These are phyloP conservation scores for Leptinotarsa rubiginosa DNA, from an alignment of 2,888 invertebrate genomes.

Conservation along the genomic window DNA sequence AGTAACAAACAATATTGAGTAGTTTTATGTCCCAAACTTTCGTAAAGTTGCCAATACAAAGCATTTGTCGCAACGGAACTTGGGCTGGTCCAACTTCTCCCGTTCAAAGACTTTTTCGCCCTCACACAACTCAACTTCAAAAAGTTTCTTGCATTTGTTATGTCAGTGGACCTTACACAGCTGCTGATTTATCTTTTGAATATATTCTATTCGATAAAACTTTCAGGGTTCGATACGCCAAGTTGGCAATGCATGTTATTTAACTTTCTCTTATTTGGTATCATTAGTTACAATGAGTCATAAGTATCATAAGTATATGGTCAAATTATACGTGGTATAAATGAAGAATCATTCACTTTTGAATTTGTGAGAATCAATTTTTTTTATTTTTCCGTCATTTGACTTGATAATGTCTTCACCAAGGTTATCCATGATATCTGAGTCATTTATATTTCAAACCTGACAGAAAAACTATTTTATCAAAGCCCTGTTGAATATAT, in stretches of 20 bases:
- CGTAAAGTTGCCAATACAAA: constrained; percentile 50
- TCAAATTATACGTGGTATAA: too few species aligned
- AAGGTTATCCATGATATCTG: too few species aligned
- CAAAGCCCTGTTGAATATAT: too few species aligned
- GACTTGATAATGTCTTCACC: too few species aligned
- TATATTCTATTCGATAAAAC: constrained; percentile 61
- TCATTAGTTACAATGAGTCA: neutral
- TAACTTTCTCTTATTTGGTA: neutral
- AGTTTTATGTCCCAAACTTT: constrained; percentile 31
- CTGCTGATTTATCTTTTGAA: constrained; percentile 62
- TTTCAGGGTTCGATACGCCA: constrained; percentile 43
- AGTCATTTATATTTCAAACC: too few species aligned
- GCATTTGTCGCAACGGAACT: constrained; percentile 43
- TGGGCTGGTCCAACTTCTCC: constrained; percentile 45
- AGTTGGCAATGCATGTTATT: neutral
- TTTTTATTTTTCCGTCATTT: too few species aligned
- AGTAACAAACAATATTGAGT: too few species aligned
- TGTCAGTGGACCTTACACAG: constrained; percentile 63
- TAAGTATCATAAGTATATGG: too few species aligned
- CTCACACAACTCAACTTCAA: constrained; percentile 25
- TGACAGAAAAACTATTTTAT: too few species aligned
- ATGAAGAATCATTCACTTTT: too few species aligned
- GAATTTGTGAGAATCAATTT: too few species aligned
- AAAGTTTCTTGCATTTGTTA: constrained; percentile 64
- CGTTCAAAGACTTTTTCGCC: constrained; percentile 19